Base-by-base conservation (phyloP, 2,888 invertebrate species). In the Pyrrhosoma nymphula region DNA sequence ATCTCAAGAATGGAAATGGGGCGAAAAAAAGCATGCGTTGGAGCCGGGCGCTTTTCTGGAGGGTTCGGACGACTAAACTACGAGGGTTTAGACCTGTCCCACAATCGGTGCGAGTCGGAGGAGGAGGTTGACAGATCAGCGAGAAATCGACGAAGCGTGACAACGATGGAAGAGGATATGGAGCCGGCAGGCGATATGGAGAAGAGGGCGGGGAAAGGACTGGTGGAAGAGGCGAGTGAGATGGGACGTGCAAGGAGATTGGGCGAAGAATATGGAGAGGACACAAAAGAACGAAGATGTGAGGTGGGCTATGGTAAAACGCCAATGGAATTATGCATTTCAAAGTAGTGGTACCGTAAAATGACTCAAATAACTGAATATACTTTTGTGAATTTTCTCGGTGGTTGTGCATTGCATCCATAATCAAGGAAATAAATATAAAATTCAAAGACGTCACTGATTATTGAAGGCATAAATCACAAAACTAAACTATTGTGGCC, bases 81-180 rank as follows among this genome's bases (percentile, higher is more conserved):
- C n/a, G 82, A 82, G 82, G 82, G 35, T 26, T 93, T 63, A 47
- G 93, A 47, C n/a, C 93, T 47, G 35, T 69, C 39, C 69, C 69
- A 69, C 75, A 93, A 93, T 63, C 63, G n/a, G 91, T 63, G n/a
- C 55, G 89, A 89, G 55, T 39, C 82, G 30, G 30, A 16, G 18
- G 56, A 56, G 56, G 60, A 82, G 82, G 82, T 82, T 82, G 82
- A 82, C 82, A 82, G 82, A 82, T 82, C 82, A 35, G 82, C 82
- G 82, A 82, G 82, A 82, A 82, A 82, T 82, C 82, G 35, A 82
- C 82, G 82, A 35, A 82, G 82, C 82, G 82, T 82, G 89, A n/a
- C 26, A 26, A 26, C n/a, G 89, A 55, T 55, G 60, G 93, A 69
- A 93, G 69, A 63, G 63, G 26, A 56, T 56, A 89, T 56, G 91